Evolutionary conservation across 2,888 invertebrate species (phyloP).

Genomic region (Tinea trinotella): DNA sequence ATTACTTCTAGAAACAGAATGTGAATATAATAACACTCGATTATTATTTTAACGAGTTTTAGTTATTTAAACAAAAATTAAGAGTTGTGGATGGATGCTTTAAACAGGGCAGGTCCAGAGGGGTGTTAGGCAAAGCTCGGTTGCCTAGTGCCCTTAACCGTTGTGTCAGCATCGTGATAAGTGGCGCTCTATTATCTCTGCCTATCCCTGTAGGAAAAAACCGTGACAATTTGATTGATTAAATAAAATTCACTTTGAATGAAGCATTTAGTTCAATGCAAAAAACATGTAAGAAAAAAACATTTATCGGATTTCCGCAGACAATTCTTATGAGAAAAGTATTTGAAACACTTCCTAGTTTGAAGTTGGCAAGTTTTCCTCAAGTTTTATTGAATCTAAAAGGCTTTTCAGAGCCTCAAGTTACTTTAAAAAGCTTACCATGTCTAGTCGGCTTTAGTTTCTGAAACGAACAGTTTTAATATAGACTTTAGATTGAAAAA

Average conservation of each 20-base stretch:
- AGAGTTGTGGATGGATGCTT: too few relatives aligned
- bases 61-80: too few relatives aligned
- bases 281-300: not conserved
- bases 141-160: too few relatives aligned
- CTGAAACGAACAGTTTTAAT: not conserved
- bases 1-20: not conserved
- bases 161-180: not conserved
- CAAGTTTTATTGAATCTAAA: constrained; percentile 5
- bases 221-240: too few relatives aligned
- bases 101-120: too few relatives aligned
- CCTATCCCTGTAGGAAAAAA: too few relatives aligned
- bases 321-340: not conserved
- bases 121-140: too few relatives aligned
- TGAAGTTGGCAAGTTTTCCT: not conserved
- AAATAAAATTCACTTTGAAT: too few relatives aligned
- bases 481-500: too few relatives aligned
- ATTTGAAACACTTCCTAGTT: not conserved
- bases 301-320: not conserved
- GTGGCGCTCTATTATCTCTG: not conserved
- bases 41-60: too few relatives aligned
- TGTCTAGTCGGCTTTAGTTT: not conserved
- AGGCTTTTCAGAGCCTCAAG: not conserved
- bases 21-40: too few relatives aligned
- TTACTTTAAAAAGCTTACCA: constrained; percentile 8
- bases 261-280: not conserved